A percentile compares a stretch with the other conserved stretches of the same genome.
Evolutionary conservation across 2,113 vertebrate species (phyloP).

Genomic region (Paradisaea rubra): DNA sequence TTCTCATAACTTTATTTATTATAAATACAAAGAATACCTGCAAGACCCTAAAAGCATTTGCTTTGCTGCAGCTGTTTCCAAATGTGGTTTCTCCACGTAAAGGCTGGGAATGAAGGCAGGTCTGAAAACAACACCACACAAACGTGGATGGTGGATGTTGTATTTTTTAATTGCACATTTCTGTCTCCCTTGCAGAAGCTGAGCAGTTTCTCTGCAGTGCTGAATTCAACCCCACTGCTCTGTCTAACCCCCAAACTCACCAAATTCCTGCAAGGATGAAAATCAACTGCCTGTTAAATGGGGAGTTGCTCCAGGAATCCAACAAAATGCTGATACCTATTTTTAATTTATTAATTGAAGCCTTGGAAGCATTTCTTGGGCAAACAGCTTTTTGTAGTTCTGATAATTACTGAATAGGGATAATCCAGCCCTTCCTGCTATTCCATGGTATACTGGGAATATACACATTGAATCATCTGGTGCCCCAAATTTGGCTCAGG

Average conservation of each 20-base stretch:
- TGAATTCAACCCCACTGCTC: not conserved
- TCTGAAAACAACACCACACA: not conserved
- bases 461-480: not conserved
- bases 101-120: not conserved
- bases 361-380: not conserved
- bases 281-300: not conserved
- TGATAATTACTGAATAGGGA: not conserved
- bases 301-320: not conserved
- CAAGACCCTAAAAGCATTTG: not conserved
- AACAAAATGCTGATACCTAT: not conserved
- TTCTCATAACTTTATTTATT: not conserved
- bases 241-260: not conserved
- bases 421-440: not conserved
- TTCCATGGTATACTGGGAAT: not conserved
- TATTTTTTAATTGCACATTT: not conserved
- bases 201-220: not conserved
- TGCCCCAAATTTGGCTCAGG: not conserved
- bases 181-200: not conserved
- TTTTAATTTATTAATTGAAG: not conserved
- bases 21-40: not conserved
- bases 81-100: not conserved
- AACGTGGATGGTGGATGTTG: not conserved
- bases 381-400: not conserved
- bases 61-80: not conserved
- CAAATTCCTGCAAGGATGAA: not conserved